Percentiles rank a stretch among this genome's conserved stretches.
phyloP scores from a whole-genome alignment of 2,888 invertebrate genomes.

The Heliconius charithonia region DNA sequence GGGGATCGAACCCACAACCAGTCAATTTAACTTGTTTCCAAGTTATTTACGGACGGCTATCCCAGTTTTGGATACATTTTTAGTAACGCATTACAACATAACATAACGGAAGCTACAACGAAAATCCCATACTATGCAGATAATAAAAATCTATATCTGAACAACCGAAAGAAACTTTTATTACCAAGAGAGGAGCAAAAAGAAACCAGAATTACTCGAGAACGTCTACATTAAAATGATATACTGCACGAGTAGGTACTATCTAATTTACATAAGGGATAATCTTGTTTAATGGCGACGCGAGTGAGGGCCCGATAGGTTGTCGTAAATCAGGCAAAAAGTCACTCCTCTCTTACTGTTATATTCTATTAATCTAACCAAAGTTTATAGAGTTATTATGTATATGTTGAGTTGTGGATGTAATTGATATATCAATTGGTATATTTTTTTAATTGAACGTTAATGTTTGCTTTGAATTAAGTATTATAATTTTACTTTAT shows the following conservation, averaged over 20 bases:
- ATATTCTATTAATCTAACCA: slow-evolving; percentile 25
- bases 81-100: neutral
- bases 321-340: slow-evolving; percentile 47
- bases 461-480: too few species aligned
- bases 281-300: slow-evolving; percentile 52
- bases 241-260: slow-evolving; percentile 46
- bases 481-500: too few species aligned
- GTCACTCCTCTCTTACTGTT: slow-evolving; percentile 37
- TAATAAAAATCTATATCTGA: slow-evolving; percentile 10
- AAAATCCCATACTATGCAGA: neutral
- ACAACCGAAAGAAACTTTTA: slow-evolving; percentile 21
- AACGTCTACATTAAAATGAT: slow-evolving; percentile 51
- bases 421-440: too few species aligned
- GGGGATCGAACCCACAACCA: too few species aligned
- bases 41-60: neutral
- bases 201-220: slow-evolving; percentile 30
- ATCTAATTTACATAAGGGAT: slow-evolving; percentile 52
- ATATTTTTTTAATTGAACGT: too few species aligned
- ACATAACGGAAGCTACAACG: neutral
- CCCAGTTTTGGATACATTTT: neutral
- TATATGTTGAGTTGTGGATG: too few species aligned
- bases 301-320: slow-evolving; percentile 45
- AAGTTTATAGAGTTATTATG: slow-evolving; percentile 10
- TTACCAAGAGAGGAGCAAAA: slow-evolving; percentile 14
- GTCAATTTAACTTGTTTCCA: neutral